Base-by-base conservation (phyloP, 2,888 invertebrate genomes). In the Napeogenes sylphis region DNA sequence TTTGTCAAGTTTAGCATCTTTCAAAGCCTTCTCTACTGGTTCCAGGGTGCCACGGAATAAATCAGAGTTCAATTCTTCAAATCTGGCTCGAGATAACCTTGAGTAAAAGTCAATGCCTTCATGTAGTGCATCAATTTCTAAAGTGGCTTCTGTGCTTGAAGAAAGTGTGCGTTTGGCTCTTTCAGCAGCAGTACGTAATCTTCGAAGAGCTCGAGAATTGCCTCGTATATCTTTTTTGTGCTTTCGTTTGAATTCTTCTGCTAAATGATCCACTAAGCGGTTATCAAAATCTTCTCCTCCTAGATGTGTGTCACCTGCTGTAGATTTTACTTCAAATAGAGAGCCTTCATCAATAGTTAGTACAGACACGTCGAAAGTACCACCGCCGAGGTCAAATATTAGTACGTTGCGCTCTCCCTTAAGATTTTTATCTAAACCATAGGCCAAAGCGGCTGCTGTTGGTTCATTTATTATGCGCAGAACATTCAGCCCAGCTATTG, bases 391-490 rank as follows among this genome's bases (percentile, higher is more conserved):
- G 21, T 21, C 21, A 21, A 21, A 21, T 21, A 21, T 21, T 21
- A 93, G 80, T 4, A 94, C 93, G 73, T 93, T 93, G 13, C 92
- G 87, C 75, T 93, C 93, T 12, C 93, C 93, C 70, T 90, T 88
- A 77, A 94, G 82, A 90, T 95, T 92, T 73, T 93, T 93, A 75
- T 93, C 93, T 42, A 93, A 87, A 2, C 95, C 95, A 77, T 95
- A 94, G 5, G 94, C 94, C 59, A 95, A 85, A 32, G 94, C 93
- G 6, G 94, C 95, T 3, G 94, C 94, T 8, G 95, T 95, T 4
- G 96, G 96, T 78, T 96, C 96, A 80, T 95, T 95, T 75, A 96
- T 95, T 72, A 97, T 96, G 65, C 96, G 92, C 38, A 97, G 85
- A 6, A 97, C 95, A 79, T 96, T 96, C 55, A 97, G 82, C 10